phyloP scores from a whole-genome alignment of 2,797 vertebrate species.

The Epinephelus awoara region DNA sequence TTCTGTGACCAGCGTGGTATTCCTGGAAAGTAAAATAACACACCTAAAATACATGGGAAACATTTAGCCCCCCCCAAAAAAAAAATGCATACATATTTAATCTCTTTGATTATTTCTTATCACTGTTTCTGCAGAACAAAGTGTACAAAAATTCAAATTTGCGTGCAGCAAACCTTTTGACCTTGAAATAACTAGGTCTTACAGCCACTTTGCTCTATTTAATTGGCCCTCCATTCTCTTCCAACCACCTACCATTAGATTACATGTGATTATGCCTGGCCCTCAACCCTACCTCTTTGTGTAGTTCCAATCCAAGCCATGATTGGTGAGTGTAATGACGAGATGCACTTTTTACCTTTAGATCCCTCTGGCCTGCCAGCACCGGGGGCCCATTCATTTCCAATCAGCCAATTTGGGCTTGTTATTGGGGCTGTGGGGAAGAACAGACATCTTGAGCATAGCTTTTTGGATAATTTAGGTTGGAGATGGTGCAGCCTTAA shows the following conservation, averaged over 20 bases:
- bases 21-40: background rate
- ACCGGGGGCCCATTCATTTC: constrained; percentile 35
- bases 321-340: constrained; percentile 52
- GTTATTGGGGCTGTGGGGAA: constrained; percentile 10
- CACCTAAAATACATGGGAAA: background rate
- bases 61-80: too few relatives aligned
- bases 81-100: background rate
- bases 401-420: constrained; percentile 17
- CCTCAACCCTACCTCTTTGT: constrained; percentile 21
- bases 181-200: constrained; percentile 12
- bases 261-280: constrained; percentile 30
- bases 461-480: background rate
- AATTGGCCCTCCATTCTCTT: constrained; percentile 37
- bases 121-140: background rate
- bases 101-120: background rate
- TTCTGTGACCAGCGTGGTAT: background rate
- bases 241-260: constrained; percentile 38
- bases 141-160: background rate
- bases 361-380: constrained; percentile 29
- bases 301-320: constrained; percentile 42
- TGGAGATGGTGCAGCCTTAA: constrained; percentile 7
- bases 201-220: constrained; percentile 50
- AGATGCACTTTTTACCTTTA: constrained; percentile 61
- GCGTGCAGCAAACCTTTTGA: background rate
- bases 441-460: constrained; percentile 5